phyloP scores from a whole-genome alignment of 64 coral and sea anemone genomes.

The Stichodactyla helianthus region DNA sequence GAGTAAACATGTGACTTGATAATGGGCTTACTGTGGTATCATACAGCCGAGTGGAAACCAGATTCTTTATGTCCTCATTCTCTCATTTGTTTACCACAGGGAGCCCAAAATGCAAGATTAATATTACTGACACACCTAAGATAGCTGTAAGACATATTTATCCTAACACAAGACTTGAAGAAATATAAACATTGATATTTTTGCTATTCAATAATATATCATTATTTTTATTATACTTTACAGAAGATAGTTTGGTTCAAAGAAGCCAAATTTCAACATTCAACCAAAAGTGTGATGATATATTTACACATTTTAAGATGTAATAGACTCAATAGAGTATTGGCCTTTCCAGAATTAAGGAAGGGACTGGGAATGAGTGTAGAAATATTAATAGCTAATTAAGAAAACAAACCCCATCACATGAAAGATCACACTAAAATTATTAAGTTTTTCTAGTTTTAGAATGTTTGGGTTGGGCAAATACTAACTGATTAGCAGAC shows the following conservation, averaged over 20 bases:
- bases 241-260: conserved; percentile 7
- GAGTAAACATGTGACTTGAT: background rate
- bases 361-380: too few relatives aligned
- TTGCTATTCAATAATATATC: conserved; percentile 1
- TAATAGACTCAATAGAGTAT: background rate
- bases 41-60: background rate
- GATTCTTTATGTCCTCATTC: background rate
- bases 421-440: too few relatives aligned
- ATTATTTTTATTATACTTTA: background rate
- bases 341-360: too few relatives aligned
- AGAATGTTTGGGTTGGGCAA: too few relatives aligned
- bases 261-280: background rate
- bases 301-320: background rate
- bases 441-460: too few relatives aligned
- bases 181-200: conserved; percentile 13
- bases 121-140: background rate
- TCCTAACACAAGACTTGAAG: background rate
- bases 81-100: background rate
- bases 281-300: conserved; percentile 10
- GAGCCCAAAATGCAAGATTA: background rate
- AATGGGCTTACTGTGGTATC: background rate
- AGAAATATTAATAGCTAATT: too few relatives aligned
- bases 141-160: background rate
- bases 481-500: too few relatives aligned
- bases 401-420: too few relatives aligned